Percentiles rank a stretch among this genome's conserved stretches.
These are phyloP conservation scores for Trissolcus brochymenae DNA, from an alignment of 2,888 invertebrate species.

Conservation along the genomic window DNA sequence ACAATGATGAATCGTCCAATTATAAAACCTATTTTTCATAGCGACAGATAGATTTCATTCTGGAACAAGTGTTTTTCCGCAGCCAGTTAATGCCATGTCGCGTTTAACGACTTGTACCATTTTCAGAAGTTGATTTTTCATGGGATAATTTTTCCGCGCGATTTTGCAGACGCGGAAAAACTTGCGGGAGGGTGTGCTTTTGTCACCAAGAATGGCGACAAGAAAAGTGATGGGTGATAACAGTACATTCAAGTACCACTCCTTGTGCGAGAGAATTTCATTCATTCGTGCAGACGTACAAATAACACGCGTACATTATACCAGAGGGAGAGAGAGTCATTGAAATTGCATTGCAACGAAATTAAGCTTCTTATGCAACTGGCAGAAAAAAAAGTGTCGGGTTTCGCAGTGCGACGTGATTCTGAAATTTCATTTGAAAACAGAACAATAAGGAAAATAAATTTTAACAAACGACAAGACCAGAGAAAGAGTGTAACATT, in stretches of 20 bases:
- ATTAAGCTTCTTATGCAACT: slow-evolving; percentile 18
- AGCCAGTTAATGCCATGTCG: background rate
- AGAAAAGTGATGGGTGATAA: slow-evolving; percentile 9
- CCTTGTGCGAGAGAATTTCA: slow-evolving; percentile 18
- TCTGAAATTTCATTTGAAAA: background rate
- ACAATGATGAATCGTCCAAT: slow-evolving; percentile 26
- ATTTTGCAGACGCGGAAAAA: too few species aligned
- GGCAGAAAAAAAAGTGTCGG: too few species aligned
- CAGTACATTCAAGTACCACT: slow-evolving; percentile 15
- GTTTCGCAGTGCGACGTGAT: background rate
- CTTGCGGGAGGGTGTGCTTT: background rate
- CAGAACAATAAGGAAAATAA: background rate
- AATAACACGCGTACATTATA: slow-evolving; percentile 15
- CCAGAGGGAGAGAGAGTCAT: slow-evolving; percentile 14
- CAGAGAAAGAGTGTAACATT: too few species aligned
- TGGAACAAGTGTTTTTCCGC: slow-evolving; percentile 5
- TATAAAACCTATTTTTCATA: slow-evolving; percentile 16
- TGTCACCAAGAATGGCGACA: background rate
- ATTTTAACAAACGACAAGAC: background rate
- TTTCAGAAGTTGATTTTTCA: background rate
- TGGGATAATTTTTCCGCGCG: too few species aligned
- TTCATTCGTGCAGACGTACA: slow-evolving; percentile 12
- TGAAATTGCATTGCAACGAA: slow-evolving; percentile 19
- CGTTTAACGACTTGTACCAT: background rate
- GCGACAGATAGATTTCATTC: background rate